Base-by-base conservation (phyloP, 2,888 invertebrate species). In the Autographa gamma region DNA sequence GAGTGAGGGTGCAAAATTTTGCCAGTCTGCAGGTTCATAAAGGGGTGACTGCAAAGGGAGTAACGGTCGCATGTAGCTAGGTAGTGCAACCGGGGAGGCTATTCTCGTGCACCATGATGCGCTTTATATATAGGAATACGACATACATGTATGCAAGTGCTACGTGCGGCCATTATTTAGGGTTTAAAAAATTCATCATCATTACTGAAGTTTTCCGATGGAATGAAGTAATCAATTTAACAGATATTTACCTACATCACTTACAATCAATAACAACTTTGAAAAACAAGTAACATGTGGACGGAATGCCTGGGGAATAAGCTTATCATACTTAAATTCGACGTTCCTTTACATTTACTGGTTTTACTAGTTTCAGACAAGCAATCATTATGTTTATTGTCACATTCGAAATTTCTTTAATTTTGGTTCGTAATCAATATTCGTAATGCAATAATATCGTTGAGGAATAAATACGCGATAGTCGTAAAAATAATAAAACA, bases 401-500 rank as follows among this genome's bases (percentile, higher is more conserved):
- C 19, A 19, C 54, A 54, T 54, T 54, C 18, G 11, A 19, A 19
- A 2, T 54, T 19, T 54, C 19, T 11, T 4, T 19, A 16, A n/a
- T 54, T 43, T 38, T 13, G 41, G 11, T 48, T 9, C 5, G 16
- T 32, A 32, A 4, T n/a, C 31, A 52, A 25, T 25, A 25, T 25
- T 25, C 25, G 25, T 25, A 25, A 25, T 25, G 25, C 25, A 25
- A 25, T 25, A 2, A 25, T 25, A 25, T 25, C 3, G 25, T 19
- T 43, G 11, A 38, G 31, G 0, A 43, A 14, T 63, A 77, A 63
- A 71, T 60, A 56, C n/a, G 0, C 41, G 31, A 31, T 48, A 9
- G 43, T 62, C 4, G 43, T 63, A 69, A 68, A 71, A 54, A 71
- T 64, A 64, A 66, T 19, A 41, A 73, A 69, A 70, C 43, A 61